Percentiles rank a stretch among this genome's conserved stretches.
phyloP scores from a whole-genome alignment of 1,140 invertebrate species.

The Ridgeia piscesae region DNA sequence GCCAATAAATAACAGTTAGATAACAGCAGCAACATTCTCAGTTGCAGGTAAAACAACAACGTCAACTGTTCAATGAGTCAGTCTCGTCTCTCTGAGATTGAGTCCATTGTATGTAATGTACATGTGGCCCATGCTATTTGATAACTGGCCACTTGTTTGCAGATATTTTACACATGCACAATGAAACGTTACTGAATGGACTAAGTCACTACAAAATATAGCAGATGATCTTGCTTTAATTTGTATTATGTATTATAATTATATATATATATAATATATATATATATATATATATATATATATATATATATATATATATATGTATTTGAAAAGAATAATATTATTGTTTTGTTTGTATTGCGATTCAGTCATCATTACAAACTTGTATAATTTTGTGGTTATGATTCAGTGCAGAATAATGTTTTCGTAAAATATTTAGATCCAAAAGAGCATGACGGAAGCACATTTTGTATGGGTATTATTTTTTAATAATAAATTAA shows the following conservation, averaged over 20 bases:
- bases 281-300: too few relatives aligned
- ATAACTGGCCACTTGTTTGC: neutral
- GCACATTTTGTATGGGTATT: too few relatives aligned
- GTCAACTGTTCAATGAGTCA: neutral
- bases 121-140: neutral
- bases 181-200: neutral
- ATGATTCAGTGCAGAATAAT: too few relatives aligned
- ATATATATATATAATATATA: too few relatives aligned
- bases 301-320: too few relatives aligned
- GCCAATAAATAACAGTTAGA: neutral
- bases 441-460: too few relatives aligned
- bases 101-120: neutral
- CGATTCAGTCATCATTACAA: too few relatives aligned
- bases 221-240: neutral
- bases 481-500: too few relatives aligned
- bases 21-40: neutral
- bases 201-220: neutral
- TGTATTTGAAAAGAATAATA: too few relatives aligned
- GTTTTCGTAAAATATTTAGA: too few relatives aligned
- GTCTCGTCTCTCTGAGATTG: neutral
- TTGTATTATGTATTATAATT: neutral
- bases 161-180: neutral
- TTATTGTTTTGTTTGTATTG: too few relatives aligned
- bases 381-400: too few relatives aligned
- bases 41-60: neutral